Conservation (phyloP, 2,113 vertebrate genomes). For the Nicator chloris region DNA sequence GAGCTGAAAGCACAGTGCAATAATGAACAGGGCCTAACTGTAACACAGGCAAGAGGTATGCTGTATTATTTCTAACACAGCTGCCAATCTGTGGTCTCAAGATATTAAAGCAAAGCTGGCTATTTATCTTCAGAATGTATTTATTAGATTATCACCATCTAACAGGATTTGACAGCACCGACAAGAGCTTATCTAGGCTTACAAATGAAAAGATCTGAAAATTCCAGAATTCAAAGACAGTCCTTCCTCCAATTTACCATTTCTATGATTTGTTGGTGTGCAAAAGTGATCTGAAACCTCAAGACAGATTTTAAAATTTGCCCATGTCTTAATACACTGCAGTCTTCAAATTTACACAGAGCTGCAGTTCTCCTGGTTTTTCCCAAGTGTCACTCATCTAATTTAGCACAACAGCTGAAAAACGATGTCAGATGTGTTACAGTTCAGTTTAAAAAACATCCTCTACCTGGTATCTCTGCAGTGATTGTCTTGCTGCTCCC, state of each 20-base stretch:
- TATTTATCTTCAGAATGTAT: constrained; percentile 63
- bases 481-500: constrained; percentile 96
- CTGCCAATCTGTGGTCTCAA: constrained; percentile 19
- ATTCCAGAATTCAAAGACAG: constrained; percentile 52
- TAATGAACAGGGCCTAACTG: not conserved
- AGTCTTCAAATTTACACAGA: constrained; percentile 75
- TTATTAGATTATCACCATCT: constrained; percentile 45
- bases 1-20: constrained; percentile 18
- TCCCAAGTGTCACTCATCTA: constrained; percentile 72
- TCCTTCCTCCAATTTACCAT: constrained; percentile 44
- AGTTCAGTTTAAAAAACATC: constrained; percentile 82
- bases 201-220: constrained; percentile 52
- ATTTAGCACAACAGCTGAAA: constrained; percentile 66
- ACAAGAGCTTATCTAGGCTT: constrained; percentile 27
- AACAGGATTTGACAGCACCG: constrained; percentile 58
- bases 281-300: constrained; percentile 61
- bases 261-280: constrained; percentile 33
- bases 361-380: constrained; percentile 68
- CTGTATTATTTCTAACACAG: constrained; percentile 26
- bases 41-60: constrained; percentile 9
- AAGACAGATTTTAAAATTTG: constrained; percentile 26
- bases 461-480: constrained; percentile 96
- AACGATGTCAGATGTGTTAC: constrained; percentile 60
- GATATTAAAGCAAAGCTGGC: constrained; percentile 58
- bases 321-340: constrained; percentile 59